Evolutionary conservation across 2,113 vertebrate genomes (phyloP).

Genomic region (Albula glossodonta): DNA sequence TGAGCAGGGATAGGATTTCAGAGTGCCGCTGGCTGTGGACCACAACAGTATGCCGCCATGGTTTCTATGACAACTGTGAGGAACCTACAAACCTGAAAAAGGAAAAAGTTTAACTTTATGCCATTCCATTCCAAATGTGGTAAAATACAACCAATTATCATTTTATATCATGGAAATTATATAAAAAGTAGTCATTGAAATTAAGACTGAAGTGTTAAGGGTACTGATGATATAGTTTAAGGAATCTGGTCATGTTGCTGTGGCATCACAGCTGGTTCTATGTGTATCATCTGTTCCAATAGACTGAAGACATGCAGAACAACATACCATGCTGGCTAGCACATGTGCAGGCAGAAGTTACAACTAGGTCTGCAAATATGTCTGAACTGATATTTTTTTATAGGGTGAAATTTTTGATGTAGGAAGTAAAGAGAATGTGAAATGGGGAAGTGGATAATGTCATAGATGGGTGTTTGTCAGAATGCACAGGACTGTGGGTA

Average conservation of each 20-base stretch:
- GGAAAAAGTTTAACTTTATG: not conserved
- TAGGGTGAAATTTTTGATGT: too few species aligned
- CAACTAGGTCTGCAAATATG: too few species aligned
- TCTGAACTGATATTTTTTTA: too few species aligned
- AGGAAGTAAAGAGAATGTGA: too few species aligned
- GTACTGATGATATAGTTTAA: too few species aligned
- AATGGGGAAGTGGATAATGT: too few species aligned
- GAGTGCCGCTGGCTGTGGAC: not conserved
- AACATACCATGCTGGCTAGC: too few species aligned
- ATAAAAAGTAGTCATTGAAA: not conserved
- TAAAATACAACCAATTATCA: not conserved
- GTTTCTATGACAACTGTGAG: not conserved
- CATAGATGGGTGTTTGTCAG: constrained; percentile 46
- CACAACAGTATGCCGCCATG: not conserved
- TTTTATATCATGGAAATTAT: not conserved
- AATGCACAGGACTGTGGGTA: constrained; percentile 38
- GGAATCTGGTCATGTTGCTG: too few species aligned
- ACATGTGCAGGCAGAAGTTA: too few species aligned
- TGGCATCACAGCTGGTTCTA: too few species aligned
- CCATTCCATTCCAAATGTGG: not conserved
- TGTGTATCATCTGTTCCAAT: too few species aligned
- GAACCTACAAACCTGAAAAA: not conserved
- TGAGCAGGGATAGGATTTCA: not conserved
- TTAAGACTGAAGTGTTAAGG: not conserved
- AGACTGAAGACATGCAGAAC: too few species aligned